Percentiles rank a stretch among this genome's conserved stretches.
Conservation (phyloP, 2,888 invertebrate genomes). For the Anthrax anthrax region DNA sequence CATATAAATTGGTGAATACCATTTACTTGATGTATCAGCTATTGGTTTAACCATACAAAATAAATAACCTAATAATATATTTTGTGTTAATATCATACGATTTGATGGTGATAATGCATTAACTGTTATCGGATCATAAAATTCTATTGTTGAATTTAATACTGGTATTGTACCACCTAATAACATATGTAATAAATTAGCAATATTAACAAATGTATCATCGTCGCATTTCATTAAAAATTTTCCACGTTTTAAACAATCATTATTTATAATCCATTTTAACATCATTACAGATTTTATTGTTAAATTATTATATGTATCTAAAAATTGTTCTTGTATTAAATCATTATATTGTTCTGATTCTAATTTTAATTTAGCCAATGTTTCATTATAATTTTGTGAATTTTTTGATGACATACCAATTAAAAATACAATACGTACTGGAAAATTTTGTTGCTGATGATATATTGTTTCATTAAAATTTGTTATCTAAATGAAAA, state of each 20-base stretch:
- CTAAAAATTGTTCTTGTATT: conserved; percentile 69
- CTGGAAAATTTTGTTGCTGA: conserved; percentile 14
- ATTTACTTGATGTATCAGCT: conserved; percentile 57
- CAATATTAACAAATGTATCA: conserved; percentile 71
- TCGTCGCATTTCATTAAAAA: conserved; percentile 77
- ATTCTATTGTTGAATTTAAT: conserved; percentile 30
- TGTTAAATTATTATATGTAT: conserved; percentile 76
- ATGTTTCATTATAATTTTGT: conserved; percentile 36
- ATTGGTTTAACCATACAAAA: conserved; percentile 67
- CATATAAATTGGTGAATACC: conserved; percentile 73
- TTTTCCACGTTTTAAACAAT: conserved; percentile 44
- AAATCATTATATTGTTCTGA: conserved; percentile 55
- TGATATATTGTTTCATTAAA: conserved; percentile 8
- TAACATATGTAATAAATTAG: conserved; percentile 43
- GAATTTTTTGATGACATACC: conserved; percentile 19
- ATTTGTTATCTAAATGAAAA: conserved; percentile 4
- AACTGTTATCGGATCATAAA: conserved; percentile 22
- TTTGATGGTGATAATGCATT: conserved; percentile 21
- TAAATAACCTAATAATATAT: conserved; percentile 57
- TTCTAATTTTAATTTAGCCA: conserved; percentile 51
- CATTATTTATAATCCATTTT: conserved; percentile 57
- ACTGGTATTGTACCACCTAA: conserved; percentile 33
- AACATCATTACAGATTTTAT: conserved; percentile 72
- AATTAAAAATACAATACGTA: conserved; percentile 27
- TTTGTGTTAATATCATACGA: conserved; percentile 30